Base-by-base conservation (phyloP, 2,888 invertebrate genomes). In the Biston stratarius region DNA sequence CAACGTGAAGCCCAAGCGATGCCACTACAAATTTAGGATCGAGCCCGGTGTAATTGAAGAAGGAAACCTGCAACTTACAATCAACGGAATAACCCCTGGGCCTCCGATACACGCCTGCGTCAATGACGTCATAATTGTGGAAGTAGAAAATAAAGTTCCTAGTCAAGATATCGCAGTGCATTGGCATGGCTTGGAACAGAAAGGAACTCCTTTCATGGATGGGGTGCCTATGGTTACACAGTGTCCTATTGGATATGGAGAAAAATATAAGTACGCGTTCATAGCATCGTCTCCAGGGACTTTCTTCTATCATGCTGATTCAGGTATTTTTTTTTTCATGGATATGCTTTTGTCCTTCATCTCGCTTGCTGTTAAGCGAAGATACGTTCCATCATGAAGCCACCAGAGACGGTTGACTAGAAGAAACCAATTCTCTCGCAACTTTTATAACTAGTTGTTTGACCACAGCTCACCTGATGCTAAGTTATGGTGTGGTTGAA, bases 181-280 rank as follows among this genome's bases (percentile, higher is more conserved):
- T 82, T 97, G 97, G 97, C 96, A 97, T 79, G 97, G 97, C 0
- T 65, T 94, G 6, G 89, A 91, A 38, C 95, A 95, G 84, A 87
- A 94, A 77, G 95, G 95, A 38, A 95, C 96, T 3, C 96, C 96
- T 0, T 96, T 94, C 77, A 96, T 97, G 96, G 97, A 97, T 75
- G 97, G 97, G 1, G 96, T 96, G 5, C 96, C 97, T 0, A 95
- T 96, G 94, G 91, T 97, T n/a, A 96, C 96, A 0, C 97, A 97
- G 80, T 97, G 97, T 76, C 96, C 97, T 0, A 96, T 97, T 73
- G 87, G 94, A 0, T 95, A 96, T 77, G 96, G 95, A 69, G 95
- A 96, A 1, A 95, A 94, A 0, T 97, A 96, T 79, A 96, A 96
- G 79, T 97, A 97, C 79, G 95, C 95, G 69, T 97, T 97, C 79